Base-by-base conservation (phyloP, 2,113 vertebrate species). In the Brachypteracias leptosomus region DNA sequence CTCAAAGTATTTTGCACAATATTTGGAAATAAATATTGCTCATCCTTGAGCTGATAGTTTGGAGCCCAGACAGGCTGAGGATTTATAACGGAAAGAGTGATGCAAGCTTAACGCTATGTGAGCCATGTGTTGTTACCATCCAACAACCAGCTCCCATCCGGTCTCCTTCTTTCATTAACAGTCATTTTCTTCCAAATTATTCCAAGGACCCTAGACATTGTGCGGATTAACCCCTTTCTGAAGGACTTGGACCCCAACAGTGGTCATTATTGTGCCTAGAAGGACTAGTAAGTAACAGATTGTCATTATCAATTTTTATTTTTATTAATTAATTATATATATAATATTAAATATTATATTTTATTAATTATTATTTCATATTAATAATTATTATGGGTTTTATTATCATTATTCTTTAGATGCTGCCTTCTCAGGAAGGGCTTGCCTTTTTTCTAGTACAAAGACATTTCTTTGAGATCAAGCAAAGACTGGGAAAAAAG, bases 1-100 rank as follows among this genome's bases (percentile, higher is more conserved):
- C 90, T 75, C 33, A 70, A 96, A 96, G 75, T 91, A 97, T 97
- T 97, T 97, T 95, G 75, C 81, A 96, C 88, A 97, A 82, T 96
- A 96, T 97, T 97, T 91, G 95, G 94, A 97, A 96, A 97, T 96
- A 95, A 97, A 97, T 97, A 95, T 93, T 96, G 88, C 88, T 97
- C 97, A 94, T 97, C 94, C 77, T 91, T 95, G 85, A 93, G 81
- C 81, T 5, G 78, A 94, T 86, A 95, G 77, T 90, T 94, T 91
- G 89, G 75, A 92, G 85, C 31, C 86, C 94, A 87, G 83, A 94
- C 1, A 0, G 91, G 65, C 75, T 82, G 54, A 59, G 76, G 63
- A 93, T 96, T 97, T 96, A 96, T 94, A 95, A 96, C 0, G 81
- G 95, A 97, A 96, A 95, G 81, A 95, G 55, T 95, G 96, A 97